A percentile compares a stretch with the other conserved stretches of the same genome.
These are phyloP conservation scores for Astreopora myriophthalma DNA, from an alignment of 64 coral and sea anemone species.

Conservation along the genomic window DNA sequence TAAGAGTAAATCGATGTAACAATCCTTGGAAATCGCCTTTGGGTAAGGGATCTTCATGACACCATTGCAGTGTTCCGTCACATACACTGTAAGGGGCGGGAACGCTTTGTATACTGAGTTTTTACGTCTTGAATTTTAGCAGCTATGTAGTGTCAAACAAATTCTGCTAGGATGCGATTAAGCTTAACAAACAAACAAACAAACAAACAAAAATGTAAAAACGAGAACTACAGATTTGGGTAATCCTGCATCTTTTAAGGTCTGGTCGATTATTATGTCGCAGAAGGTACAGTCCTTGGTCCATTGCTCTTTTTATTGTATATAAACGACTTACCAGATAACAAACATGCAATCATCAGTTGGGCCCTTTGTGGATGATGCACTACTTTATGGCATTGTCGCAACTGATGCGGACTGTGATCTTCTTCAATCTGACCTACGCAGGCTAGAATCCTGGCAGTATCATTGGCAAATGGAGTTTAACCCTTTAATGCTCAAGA, in stretches of 20 bases:
- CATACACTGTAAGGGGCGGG: no score
- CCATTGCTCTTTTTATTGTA: constrained; percentile 36
- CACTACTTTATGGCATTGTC: not conserved
- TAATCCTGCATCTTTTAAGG: not conserved
- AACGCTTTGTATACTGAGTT: no score
- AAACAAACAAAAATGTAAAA: no score
- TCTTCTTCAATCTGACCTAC: not conserved
- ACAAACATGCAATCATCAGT: not conserved
- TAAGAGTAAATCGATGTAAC: constrained; percentile 75
- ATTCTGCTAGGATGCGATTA: no score
- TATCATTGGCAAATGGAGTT: not conserved
- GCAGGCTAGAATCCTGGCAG: not conserved
- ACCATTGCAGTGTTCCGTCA: not conserved
- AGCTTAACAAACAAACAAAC: no score
- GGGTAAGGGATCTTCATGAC: constrained; percentile 43
- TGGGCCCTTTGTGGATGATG: constrained; percentile 3
- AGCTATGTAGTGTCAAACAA: no score
- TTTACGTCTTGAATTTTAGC: no score
- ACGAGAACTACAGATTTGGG: not conserved
- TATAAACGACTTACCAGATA: constrained; percentile 7
- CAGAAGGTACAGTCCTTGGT: constrained; percentile 11
- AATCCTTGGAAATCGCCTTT: constrained; percentile 82
- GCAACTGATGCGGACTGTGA: not conserved
- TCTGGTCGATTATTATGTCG: no score
- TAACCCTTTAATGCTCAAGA: no score